Evolutionary conservation across 2,113 vertebrate species (phyloP).

Genomic region (Steatornis caripensis): DNA sequence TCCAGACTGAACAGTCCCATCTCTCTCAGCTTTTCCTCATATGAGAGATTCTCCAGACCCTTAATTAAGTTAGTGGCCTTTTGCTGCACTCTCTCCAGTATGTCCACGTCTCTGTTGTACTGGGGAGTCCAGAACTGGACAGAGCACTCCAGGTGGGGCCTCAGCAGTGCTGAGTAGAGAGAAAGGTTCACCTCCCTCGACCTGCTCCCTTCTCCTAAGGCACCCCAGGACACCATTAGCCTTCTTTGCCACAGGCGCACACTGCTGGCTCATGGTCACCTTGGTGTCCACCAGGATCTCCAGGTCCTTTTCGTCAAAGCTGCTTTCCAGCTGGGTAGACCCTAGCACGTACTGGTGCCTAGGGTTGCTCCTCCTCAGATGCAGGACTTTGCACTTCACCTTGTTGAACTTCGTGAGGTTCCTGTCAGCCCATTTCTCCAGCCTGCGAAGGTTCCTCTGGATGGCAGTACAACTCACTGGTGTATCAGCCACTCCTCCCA

Average conservation of each 20-base stretch:
- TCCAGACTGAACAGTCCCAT: neutral
- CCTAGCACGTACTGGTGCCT: neutral
- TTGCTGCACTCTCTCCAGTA: neutral
- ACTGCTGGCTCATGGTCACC: neutral
- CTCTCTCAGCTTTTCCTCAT: neutral
- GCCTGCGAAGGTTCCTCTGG: neutral
- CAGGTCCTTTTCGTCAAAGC: neutral
- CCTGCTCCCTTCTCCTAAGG: neutral
- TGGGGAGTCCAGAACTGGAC: neutral
- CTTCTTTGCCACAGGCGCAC: neutral
- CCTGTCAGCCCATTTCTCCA: neutral
- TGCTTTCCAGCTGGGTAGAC: neutral
- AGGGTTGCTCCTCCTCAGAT: neutral
- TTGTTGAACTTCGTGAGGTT: neutral
- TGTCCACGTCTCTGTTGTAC: accelerated
- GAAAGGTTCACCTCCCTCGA: accelerated
- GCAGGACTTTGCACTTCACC: neutral
- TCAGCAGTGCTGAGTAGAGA: neutral
- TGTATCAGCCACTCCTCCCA: neutral
- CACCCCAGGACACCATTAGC: neutral
- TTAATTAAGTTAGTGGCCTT: neutral
- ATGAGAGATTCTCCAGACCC: neutral
- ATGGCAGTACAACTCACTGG: neutral
- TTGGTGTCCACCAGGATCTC: neutral
- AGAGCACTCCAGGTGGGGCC: neutral